Evolutionary conservation across 2,113 vertebrate genomes (phyloP).

Genomic region (Dromas ardeola): DNA sequence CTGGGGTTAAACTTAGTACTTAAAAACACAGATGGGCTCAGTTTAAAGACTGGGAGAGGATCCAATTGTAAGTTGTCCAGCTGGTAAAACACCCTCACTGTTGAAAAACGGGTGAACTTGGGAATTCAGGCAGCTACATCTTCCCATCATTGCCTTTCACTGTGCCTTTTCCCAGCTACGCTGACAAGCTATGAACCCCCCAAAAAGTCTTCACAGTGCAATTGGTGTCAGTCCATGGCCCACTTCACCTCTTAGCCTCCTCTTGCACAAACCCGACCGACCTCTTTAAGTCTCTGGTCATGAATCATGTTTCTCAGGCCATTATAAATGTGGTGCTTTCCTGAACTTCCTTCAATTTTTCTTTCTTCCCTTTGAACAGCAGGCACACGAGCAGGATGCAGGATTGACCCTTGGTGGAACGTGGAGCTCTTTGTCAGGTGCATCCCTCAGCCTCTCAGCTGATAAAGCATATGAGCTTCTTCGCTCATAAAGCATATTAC

Average conservation of each 20-base stretch:
- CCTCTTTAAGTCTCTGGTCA: neutral
- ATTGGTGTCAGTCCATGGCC: accelerated
- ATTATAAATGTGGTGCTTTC: neutral
- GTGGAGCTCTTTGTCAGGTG: neutral
- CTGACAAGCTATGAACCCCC: neutral
- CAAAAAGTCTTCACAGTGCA: neutral
- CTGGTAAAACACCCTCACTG: constrained; percentile 60
- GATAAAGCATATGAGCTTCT: neutral
- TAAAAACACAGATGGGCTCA: constrained; percentile 64
- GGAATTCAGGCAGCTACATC: constrained; percentile 22
- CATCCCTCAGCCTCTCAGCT: neutral
- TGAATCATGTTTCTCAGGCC: neutral
- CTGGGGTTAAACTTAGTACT: constrained; percentile 45
- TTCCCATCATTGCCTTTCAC: neutral
- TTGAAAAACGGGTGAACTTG: constrained; percentile 25
- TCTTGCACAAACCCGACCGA: neutral
- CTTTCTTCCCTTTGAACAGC: neutral
- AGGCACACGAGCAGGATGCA: neutral
- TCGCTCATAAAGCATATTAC: accelerated
- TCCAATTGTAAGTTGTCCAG: constrained; percentile 59
- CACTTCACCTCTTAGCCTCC: neutral
- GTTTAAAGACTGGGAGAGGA: constrained; percentile 58
- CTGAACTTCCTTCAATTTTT: neutral
- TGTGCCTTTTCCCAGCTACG: neutral
- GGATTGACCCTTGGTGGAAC: neutral